Evolutionary conservation across 2,113 vertebrate genomes (phyloP).

Genomic region (Cebus imitator): DNA sequence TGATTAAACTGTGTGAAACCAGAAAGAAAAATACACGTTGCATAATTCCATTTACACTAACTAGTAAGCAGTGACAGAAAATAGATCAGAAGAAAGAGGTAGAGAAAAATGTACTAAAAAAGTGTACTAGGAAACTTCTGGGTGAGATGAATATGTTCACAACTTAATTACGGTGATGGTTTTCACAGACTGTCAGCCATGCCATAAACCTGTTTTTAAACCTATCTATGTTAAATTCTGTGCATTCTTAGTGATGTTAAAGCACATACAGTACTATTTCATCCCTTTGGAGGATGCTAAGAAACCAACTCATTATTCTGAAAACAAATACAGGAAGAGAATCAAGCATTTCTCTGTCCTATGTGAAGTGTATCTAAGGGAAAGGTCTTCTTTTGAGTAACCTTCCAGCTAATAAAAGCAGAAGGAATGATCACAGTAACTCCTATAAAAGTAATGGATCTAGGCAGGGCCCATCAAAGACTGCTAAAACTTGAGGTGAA

Average conservation of each 20-base stretch:
- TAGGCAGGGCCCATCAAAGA: not conserved
- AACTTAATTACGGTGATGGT: not conserved
- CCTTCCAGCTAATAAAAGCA: not conserved
- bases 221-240: not conserved
- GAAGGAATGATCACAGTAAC: not conserved
- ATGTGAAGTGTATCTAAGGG: not conserved
- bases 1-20: not conserved
- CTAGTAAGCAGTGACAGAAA: not conserved
- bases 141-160: not conserved
- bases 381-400: not conserved
- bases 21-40: not conserved
- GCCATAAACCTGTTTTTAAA: not conserved
- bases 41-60: not conserved
- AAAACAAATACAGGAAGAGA: not conserved
- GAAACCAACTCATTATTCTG: not conserved
- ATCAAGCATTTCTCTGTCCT: not conserved
- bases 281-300: not conserved
- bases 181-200: not conserved
- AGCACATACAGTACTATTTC: not conserved
- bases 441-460: not conserved
- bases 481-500: not conserved
- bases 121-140: not conserved
- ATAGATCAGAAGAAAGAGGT: not conserved
- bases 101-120: not conserved
- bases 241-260: constrained; percentile 13